These are phyloP conservation scores for Oncorhynchus nerka DNA, from an alignment of 2,113 vertebrate genomes.

Conservation along the genomic window DNA sequence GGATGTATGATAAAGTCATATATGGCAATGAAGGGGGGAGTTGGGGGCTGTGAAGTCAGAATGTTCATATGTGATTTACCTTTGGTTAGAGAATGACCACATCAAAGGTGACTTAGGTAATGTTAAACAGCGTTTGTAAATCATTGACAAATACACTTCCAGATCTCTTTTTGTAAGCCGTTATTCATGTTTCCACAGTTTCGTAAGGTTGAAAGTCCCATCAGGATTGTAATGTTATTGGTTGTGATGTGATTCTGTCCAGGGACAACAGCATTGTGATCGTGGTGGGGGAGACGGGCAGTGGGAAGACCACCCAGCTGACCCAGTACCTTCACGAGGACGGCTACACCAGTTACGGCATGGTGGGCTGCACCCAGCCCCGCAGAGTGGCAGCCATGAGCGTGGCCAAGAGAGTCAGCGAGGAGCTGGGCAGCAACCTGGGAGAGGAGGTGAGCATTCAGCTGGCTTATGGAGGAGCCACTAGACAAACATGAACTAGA, in stretches of 20 bases:
- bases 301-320: constrained; percentile 97
- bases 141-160: no score
- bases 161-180: no score
- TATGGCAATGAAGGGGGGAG: no score
- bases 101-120: neutral
- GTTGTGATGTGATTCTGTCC: constrained; percentile 5
- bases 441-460: constrained; percentile 87
- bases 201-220: no score
- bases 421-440: constrained; percentile 89
- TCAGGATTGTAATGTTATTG: no score
- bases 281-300: constrained; percentile 96
- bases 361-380: constrained; percentile 97
- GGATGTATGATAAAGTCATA: neutral
- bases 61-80: no score
- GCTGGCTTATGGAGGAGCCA: neutral
- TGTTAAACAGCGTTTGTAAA: neutral
- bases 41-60: no score
- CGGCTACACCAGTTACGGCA: constrained; percentile 94
- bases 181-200: no score
- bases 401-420: constrained; percentile 96
- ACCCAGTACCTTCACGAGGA: constrained; percentile 98
- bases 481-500: neutral
- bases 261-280: constrained; percentile 99
- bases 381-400: constrained; percentile 97
- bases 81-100: neutral